These are phyloP conservation scores for Spea multiplicata DNA, from an alignment of 2,113 vertebrate species.

Conservation along the genomic window DNA sequence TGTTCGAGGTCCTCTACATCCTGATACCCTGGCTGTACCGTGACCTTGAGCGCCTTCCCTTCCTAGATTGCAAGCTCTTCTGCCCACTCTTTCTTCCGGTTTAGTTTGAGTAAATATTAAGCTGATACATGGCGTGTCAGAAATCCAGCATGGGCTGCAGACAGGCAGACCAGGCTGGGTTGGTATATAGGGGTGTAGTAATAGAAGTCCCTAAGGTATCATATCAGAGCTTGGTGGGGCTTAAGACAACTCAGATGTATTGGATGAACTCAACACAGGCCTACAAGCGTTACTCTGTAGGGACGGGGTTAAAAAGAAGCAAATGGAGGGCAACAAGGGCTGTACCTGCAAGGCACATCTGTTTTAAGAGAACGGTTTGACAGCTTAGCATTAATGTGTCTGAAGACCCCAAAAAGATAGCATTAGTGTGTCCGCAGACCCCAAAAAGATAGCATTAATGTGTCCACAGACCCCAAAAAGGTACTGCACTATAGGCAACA, in stretches of 20 bases:
- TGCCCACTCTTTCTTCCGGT: not conserved
- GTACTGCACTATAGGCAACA: too few species aligned
- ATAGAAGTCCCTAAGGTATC: not conserved
- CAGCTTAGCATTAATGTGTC: too few species aligned
- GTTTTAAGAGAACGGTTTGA: too few species aligned
- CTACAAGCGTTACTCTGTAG: not conserved
- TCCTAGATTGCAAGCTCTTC: slow-evolving; percentile 27
- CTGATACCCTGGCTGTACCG: not conserved
- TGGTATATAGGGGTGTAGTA: not conserved
- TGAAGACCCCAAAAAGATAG: too few species aligned
- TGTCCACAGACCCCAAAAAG: too few species aligned
- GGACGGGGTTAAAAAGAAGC: not conserved
- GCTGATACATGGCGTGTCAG: too few species aligned
- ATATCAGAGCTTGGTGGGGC: not conserved
- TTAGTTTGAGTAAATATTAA: too few species aligned
- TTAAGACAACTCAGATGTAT: not conserved
- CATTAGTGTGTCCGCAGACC: too few species aligned
- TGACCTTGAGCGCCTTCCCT: slow-evolving; percentile 31
- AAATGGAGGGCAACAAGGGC: not conserved
- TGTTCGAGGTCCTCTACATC: not conserved
- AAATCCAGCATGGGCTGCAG: not conserved
- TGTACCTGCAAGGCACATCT: not conserved
- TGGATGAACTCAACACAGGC: too few species aligned
- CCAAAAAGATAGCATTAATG: too few species aligned
- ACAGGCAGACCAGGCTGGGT: not conserved